Evolutionary conservation across 2,888 invertebrate genomes (phyloP), one percentile per base, ranked within the genome.

Genomic region (Apotomis capreana): DNA sequence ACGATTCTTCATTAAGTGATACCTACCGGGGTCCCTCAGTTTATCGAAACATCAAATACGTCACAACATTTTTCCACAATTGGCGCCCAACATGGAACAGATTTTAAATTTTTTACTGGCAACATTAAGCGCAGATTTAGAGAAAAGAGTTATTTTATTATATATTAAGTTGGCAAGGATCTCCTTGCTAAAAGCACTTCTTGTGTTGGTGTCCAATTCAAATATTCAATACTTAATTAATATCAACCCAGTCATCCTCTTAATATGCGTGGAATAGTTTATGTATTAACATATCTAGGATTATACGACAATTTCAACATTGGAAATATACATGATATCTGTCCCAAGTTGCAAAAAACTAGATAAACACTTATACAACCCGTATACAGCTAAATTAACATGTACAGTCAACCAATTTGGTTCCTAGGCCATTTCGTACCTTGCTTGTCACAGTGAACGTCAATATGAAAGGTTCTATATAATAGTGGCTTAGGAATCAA

Each of bases 281-380:
- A 61, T 63, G 26, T 63, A 67, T 68, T 71, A 70, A 51, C 46
- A 10, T 70, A 67, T 26, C 26, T 68, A 71, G 57, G 67, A 57
- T 71, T 71, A 71, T 62, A 71, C 13, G 71, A 71, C 67, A 40
- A 68, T 51, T 71, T 71, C 67, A 68, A 71, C 71, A 68, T 62
- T 67, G 46, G 67, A 71, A 68, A 71, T 71, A 65, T 65, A 65
- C 70, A 65, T 65, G 59, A 61, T 67, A 62, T 70, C 70, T 70
- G 65, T 2, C 26, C 26, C 26, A 26, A 26, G 26, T 26, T 26
- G 26, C 26, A 26, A 26, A 26, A 26, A 26, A 2, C 26, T 26
- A 26, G 26, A 26, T 26, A 26, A 26, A 1, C 26, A 26, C 26
- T 26, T 26, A 26, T 26, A 26, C 26, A 26, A 26, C 26, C 26